Evolutionary conservation across 1,140 invertebrate genomes (phyloP), one percentile per base, ranked within the genome.

Genomic region (Polypedilum pembai): DNA sequence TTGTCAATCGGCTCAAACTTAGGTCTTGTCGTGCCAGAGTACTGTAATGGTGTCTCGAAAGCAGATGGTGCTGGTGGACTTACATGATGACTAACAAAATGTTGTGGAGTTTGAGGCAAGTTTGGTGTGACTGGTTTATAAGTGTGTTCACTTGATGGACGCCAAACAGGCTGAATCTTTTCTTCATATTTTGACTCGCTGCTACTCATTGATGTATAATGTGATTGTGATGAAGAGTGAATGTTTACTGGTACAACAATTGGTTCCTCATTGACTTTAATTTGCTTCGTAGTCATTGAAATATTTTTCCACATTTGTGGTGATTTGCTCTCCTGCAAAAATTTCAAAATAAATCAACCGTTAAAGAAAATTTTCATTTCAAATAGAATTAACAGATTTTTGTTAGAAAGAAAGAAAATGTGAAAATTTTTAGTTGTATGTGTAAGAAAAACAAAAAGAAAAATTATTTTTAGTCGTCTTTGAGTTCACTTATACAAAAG

Each of bases 141-240:
- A 0, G 82, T 79, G 74, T 87, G 85, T 0, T 85, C 84, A 75
- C 85, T 84, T 41, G 80, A 81, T 10, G 86, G 85, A 1, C 84
- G 82, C 85, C 90, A 91, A 24, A 87, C 81, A 0, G 88, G 84
- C 73, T 85, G 84, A 78, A 90, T 88, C 75, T 85, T 84, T 41
- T 84, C 84, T 78, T 92, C 90, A 78, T 89, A 92, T 80, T 91
- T 89, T 77, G 91, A 91, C 78, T 92, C 90, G 78, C 88, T 89
- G 83, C 88, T 85, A 41, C 85, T 83, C 78, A 90, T 33, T 33
- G 24, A 33, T 33, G 45, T 56, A 85, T 76, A 80, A 83, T 66
- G 80, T 83, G 75, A 81, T 66, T 81, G 84, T 77, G 74, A 78
- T 3, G 77, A 78, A 21, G 84, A 82, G 40, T 81, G 81, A 79